Evolutionary conservation across 1,140 invertebrate genomes (phyloP).

Genomic region (Pissodes strobi): DNA sequence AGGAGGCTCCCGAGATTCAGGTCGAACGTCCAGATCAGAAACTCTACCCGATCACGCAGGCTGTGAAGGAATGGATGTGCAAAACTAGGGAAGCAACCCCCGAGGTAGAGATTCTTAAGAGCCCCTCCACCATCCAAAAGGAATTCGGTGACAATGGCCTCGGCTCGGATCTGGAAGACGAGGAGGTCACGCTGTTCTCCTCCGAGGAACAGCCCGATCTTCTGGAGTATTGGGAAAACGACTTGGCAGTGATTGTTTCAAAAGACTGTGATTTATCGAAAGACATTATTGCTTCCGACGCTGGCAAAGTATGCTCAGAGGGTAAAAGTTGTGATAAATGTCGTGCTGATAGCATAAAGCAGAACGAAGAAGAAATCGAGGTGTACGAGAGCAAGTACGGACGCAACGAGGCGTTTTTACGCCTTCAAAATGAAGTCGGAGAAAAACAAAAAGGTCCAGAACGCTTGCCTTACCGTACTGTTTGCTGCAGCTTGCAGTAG

Average conservation of each 20-base stretch:
- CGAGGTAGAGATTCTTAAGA: constrained; percentile 53
- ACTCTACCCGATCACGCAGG: constrained; percentile 51
- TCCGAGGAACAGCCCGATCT: constrained; percentile 35
- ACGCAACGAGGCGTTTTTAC: constrained; percentile 48
- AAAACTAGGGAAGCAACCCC: constrained; percentile 52
- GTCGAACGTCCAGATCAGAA: constrained; percentile 30
- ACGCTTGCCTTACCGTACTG: constrained; percentile 49
- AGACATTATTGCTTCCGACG: constrained; percentile 5
- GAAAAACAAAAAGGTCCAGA: constrained; percentile 30
- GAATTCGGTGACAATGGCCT: constrained; percentile 35
- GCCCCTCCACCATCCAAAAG: constrained; percentile 45
- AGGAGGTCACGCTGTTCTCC: constrained; percentile 39
- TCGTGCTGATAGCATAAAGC: constrained; percentile 23
- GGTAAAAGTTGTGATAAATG: constrained; percentile 19
- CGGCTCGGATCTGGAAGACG: not conserved
- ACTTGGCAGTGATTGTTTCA: constrained; percentile 17
- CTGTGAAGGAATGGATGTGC: constrained; percentile 54
- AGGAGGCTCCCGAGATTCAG: constrained; percentile 20
- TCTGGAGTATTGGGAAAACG: constrained; percentile 48
- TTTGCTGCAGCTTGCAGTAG: constrained; percentile 52
- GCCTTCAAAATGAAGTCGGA: constrained; percentile 42
- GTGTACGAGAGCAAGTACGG: constrained; percentile 52
- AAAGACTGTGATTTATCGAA: constrained; percentile 17
- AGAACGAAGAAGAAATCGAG: constrained; percentile 46
- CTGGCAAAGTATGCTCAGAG: constrained; percentile 9